phyloP scores from a whole-genome alignment of 1,140 invertebrate genomes.

The Anastrepha obliqua region DNA sequence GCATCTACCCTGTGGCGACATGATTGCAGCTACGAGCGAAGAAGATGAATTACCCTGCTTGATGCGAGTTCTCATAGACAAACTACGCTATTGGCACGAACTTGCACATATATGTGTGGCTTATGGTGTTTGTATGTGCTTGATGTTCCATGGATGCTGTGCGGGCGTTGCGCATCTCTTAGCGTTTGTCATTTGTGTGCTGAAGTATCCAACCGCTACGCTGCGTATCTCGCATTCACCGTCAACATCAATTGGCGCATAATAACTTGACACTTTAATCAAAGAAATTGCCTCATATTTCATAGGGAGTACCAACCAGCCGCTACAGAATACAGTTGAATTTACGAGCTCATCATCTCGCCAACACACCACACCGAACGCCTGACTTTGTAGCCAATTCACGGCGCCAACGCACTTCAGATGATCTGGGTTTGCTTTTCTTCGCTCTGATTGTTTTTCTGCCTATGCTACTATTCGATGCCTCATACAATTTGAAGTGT shows the following conservation, averaged over 20 bases:
- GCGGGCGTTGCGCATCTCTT: neutral
- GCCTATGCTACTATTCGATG: neutral
- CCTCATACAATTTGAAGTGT: neutral
- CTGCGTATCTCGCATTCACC: neutral
- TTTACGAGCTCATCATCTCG: neutral
- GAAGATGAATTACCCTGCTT: neutral
- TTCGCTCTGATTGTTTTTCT: neutral
- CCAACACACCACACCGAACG: neutral
- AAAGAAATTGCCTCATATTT: constrained; percentile 37
- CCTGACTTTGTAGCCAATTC: neutral
- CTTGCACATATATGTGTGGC: neutral
- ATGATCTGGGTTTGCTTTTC: neutral
- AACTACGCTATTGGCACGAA: neutral
- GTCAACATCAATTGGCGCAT: neutral
- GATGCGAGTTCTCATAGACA: neutral
- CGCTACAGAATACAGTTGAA: neutral
- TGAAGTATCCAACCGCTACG: neutral
- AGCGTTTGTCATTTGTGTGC: neutral
- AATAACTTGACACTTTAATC: constrained; percentile 40
- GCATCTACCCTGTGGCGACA: neutral
- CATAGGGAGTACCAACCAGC: neutral
- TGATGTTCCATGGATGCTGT: neutral
- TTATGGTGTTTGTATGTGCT: neutral
- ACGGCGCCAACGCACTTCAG: neutral
- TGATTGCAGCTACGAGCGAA: neutral